phyloP scores from a whole-genome alignment of 2,113 vertebrate species.

The Ariopsis seemanni region DNA sequence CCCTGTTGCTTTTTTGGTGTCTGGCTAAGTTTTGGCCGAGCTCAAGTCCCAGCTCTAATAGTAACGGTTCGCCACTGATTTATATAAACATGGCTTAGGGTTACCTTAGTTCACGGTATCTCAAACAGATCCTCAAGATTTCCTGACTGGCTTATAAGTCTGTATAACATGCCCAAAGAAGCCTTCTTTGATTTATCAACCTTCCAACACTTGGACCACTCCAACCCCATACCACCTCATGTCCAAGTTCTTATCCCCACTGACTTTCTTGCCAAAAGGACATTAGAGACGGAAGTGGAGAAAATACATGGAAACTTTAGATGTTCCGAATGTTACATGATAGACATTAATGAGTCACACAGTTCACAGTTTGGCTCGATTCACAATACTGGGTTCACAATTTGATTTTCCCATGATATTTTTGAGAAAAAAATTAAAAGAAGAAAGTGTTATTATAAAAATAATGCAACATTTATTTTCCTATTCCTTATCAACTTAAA shows the following conservation, averaged over 20 bases:
- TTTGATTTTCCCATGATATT: too few species aligned
- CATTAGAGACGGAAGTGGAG: background rate
- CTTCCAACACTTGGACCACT: background rate
- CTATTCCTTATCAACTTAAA: too few species aligned
- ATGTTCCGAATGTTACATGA: background rate
- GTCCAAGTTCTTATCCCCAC: background rate
- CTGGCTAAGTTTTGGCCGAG: too few species aligned
- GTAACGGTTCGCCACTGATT: too few species aligned
- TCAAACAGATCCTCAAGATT: background rate
- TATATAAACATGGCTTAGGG: background rate
- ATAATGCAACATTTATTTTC: too few species aligned
- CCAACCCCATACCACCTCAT: background rate
- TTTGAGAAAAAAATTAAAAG: too few species aligned
- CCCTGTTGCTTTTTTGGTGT: too few species aligned
- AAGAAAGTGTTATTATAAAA: too few species aligned
- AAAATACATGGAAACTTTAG: background rate
- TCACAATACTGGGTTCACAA: too few species aligned
- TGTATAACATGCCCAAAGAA: background rate
- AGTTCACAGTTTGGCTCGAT: too few species aligned
- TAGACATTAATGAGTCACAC: too few species aligned
- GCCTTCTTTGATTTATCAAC: background rate
- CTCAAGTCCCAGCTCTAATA: too few species aligned
- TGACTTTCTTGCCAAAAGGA: background rate
- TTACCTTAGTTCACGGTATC: background rate
- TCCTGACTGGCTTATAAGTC: background rate